Evolutionary conservation across 1,140 invertebrate genomes (phyloP).

Genomic region (Periplaneta americana): DNA sequence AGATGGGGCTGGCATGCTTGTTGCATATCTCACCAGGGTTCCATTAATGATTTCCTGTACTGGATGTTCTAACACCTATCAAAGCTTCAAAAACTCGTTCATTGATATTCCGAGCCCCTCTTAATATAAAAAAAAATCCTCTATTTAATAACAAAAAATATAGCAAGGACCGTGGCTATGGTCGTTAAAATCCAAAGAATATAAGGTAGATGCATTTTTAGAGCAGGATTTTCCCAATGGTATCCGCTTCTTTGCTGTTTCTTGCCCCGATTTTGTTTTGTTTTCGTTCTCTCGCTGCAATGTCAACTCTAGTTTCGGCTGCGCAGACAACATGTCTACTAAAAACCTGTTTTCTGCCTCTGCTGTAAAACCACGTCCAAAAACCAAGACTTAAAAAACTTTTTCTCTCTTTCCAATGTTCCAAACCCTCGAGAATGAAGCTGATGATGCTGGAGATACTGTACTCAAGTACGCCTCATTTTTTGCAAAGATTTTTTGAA

Average conservation of each 20-base stretch:
- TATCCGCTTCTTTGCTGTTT: neutral
- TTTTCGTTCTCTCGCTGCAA: constrained; percentile 36
- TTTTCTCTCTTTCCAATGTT: neutral
- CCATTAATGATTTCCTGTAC: neutral
- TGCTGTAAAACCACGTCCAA: neutral
- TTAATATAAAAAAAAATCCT: neutral
- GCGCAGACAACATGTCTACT: constrained; percentile 37
- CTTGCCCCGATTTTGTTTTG: neutral
- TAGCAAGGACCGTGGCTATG: too few relatives aligned
- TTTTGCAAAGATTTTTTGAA: too few relatives aligned
- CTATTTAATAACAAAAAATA: neutral
- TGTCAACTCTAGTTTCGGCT: constrained; percentile 42
- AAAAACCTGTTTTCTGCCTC: constrained; percentile 40
- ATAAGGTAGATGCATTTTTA: neutral
- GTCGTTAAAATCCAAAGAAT: neutral
- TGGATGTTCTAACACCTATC: neutral
- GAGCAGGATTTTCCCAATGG: neutral
- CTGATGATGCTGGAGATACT: too few relatives aligned
- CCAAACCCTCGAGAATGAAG: neutral
- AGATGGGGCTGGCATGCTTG: neutral
- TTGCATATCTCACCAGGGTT: neutral
- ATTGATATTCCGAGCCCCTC: neutral
- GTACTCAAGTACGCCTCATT: too few relatives aligned
- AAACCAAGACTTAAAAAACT: neutral
- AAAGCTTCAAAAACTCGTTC: neutral